Conservation (phyloP, 2,888 invertebrate species). For the Lasius fuliginosus region DNA sequence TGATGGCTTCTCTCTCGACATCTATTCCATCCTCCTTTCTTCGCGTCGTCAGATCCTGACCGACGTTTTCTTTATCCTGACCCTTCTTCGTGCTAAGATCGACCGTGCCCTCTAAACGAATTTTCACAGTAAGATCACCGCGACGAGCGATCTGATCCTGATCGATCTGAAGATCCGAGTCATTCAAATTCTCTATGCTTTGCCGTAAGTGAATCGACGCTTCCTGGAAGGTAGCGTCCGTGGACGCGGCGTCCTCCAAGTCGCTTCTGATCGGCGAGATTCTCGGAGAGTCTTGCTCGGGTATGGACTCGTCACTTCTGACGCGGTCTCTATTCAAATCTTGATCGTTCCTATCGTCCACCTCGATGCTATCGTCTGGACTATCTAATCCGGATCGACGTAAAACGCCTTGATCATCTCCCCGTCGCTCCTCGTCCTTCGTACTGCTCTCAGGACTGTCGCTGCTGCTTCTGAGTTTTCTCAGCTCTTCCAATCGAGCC, state of each 20-base stretch:
- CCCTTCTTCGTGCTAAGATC: constrained; percentile 83
- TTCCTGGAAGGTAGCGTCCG: constrained; percentile 75
- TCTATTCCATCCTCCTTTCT: constrained; percentile 82
- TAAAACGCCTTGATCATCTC: constrained; percentile 70
- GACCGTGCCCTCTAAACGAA: constrained; percentile 84
- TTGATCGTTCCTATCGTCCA: constrained; percentile 83
- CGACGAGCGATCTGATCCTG: constrained; percentile 71
- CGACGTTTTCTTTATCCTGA: constrained; percentile 84
- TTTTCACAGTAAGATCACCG: constrained; percentile 81
- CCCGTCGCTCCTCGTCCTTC: constrained; percentile 77
- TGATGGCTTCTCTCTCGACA: constrained; percentile 78
- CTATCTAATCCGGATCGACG: constrained; percentile 76
- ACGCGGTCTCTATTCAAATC: constrained; percentile 77
- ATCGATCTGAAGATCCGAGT: constrained; percentile 76
- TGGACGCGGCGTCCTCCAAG: constrained; percentile 75
- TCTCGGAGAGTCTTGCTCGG: constrained; percentile 81
- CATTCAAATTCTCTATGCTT: constrained; percentile 82
- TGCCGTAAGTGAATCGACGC: constrained; percentile 79
- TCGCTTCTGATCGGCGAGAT: constrained; percentile 79
- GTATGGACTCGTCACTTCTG: constrained; percentile 83
- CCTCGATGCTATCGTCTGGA: constrained; percentile 85
- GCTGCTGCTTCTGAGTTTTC: constrained; percentile 80
- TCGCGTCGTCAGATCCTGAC: constrained; percentile 82
- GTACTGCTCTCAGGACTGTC: constrained; percentile 80
- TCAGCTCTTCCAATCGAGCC: constrained; percentile 81